phyloP scores from a whole-genome alignment of 2,113 vertebrate species.

The Bubalus kerabau region DNA sequence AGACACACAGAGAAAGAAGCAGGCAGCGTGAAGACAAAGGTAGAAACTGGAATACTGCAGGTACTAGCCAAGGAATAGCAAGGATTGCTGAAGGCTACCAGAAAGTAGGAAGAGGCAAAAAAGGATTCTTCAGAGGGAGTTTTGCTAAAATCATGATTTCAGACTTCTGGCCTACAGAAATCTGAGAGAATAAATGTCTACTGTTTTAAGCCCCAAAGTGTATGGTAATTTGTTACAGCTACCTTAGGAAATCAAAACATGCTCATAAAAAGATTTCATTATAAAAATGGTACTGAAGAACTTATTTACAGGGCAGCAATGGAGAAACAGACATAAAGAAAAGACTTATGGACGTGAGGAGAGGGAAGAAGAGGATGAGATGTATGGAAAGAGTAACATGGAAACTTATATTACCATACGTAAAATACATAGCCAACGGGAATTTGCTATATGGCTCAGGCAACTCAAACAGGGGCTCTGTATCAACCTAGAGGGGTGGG shows the following conservation, averaged over 20 bases:
- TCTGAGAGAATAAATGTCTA: neutral
- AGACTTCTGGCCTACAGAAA: neutral
- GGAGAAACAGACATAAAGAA: neutral
- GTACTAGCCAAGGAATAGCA: neutral
- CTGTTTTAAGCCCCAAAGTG: neutral
- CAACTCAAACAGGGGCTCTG: neutral
- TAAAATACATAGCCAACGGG: rapidly evolving
- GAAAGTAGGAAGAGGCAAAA: neutral
- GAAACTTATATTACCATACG: neutral
- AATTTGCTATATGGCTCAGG: neutral
- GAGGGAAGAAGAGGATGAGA: neutral
- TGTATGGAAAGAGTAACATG: neutral
- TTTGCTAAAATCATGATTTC: neutral
- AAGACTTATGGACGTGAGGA: neutral
- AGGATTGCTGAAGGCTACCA: neutral
- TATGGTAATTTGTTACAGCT: neutral
- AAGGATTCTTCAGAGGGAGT: neutral
- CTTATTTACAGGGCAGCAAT: neutral
- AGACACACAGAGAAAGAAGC: neutral
- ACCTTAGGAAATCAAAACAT: neutral
- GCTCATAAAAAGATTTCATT: neutral
- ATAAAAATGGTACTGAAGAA: neutral
- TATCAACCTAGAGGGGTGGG: neutral
- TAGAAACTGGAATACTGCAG: neutral
- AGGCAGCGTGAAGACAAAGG: neutral